phyloP scores from a whole-genome alignment of 2,888 invertebrate genomes.

The Andrena chrysosceles region DNA sequence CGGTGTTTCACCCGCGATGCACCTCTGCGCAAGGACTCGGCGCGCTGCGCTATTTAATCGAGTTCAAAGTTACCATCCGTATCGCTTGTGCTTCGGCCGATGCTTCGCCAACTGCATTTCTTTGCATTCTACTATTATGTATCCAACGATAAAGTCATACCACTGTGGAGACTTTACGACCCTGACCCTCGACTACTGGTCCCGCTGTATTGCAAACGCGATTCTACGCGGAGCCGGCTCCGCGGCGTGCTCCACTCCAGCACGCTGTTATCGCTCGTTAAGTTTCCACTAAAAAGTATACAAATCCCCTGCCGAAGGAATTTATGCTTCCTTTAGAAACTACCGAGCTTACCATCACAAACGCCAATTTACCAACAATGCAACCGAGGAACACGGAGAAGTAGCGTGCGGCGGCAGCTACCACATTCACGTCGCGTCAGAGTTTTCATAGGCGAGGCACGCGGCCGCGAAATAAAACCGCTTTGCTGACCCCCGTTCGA shows the following conservation, averaged over 20 bases:
- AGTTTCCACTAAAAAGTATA: background rate
- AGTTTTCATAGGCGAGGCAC: slow-evolving; percentile 22
- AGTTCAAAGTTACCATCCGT: slow-evolving; percentile 3
- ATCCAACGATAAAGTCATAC: slow-evolving; percentile 20
- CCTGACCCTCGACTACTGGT: slow-evolving; percentile 2
- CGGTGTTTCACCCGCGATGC: background rate
- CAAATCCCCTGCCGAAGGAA: background rate
- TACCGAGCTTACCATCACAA: background rate
- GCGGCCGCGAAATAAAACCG: slow-evolving; percentile 27
- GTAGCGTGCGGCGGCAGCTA: background rate
- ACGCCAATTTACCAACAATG: background rate
- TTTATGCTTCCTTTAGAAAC: background rate
- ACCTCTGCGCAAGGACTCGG: background rate
- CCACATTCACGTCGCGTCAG: slow-evolving; percentile 5
- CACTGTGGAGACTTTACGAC: slow-evolving; percentile 32
- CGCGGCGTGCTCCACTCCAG: background rate
- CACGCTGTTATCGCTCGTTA: background rate
- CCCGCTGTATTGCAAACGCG: slow-evolving; percentile 27
- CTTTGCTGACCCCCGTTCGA: background rate
- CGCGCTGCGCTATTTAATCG: background rate
- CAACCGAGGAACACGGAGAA: background rate
- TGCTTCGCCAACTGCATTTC: background rate
- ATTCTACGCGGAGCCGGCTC: slow-evolving; percentile 1
- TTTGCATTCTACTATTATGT: slow-evolving; percentile 10
- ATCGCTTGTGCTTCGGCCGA: background rate